Conservation (phyloP, 1,140 invertebrate species). For the Apolygus lucorum region DNA sequence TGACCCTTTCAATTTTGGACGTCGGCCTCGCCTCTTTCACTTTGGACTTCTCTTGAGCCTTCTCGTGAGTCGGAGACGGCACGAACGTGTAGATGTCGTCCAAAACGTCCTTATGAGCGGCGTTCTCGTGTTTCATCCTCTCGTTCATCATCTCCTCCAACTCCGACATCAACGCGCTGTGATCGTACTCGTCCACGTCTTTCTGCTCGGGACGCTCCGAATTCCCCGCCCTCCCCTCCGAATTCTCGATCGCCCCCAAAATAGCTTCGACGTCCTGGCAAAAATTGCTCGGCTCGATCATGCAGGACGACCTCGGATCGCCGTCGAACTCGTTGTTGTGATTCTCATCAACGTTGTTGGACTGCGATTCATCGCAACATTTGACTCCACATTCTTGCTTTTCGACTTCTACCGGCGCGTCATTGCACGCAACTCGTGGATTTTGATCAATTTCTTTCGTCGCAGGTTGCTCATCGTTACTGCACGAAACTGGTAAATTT, state of each 20-base stretch:
- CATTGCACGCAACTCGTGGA: too few relatives aligned
- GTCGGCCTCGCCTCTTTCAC: conserved; percentile 31
- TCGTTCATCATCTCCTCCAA: conserved; percentile 29
- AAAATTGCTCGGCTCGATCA: conserved; percentile 6
- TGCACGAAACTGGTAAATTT: too few relatives aligned
- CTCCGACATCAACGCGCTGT: conserved; percentile 19
- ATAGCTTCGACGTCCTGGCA: conserved; percentile 1
- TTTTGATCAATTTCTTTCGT: too few relatives aligned
- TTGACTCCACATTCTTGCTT: conserved; percentile 16
- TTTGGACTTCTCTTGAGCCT: conserved; percentile 48
- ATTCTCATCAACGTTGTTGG: conserved; percentile 21
- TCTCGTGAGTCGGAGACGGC: conserved; percentile 37
- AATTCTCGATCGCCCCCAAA: background rate
- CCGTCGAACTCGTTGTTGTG: conserved; percentile 22
- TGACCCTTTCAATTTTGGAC: conserved; percentile 35
- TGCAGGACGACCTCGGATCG: background rate
- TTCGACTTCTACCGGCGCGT: background rate
- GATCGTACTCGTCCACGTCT: conserved; percentile 1
- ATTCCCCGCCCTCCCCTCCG: background rate
- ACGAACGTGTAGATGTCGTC: conserved; percentile 32
- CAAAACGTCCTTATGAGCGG: conserved; percentile 32
- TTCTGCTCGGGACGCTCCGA: background rate
- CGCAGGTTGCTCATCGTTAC: too few relatives aligned
- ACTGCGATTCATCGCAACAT: conserved; percentile 23
- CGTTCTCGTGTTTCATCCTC: conserved; percentile 33